These are phyloP conservation scores for Homalodisca vitripennis DNA, from an alignment of 1,140 invertebrate species.

Conservation along the genomic window DNA sequence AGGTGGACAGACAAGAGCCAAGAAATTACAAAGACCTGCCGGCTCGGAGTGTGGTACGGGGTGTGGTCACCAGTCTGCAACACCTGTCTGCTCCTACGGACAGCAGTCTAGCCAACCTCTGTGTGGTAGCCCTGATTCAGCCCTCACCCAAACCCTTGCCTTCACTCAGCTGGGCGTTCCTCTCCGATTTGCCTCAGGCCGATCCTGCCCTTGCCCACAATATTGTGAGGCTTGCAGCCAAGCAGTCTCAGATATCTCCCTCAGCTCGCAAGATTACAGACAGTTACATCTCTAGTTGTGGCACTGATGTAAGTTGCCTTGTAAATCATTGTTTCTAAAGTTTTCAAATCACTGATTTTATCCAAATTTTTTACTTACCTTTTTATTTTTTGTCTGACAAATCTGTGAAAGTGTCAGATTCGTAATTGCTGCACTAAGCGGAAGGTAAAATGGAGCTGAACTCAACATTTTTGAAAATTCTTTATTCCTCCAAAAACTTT, in stretches of 20 bases:
- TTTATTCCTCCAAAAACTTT: too few relatives aligned
- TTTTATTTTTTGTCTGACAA: too few relatives aligned
- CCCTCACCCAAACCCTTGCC: conserved; percentile 19
- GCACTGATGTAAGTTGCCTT: conserved; percentile 7
- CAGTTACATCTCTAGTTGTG: background rate
- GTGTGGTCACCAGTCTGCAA: background rate
- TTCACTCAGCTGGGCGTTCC: conserved; percentile 17
- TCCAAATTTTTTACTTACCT: too few relatives aligned
- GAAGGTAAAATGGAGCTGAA: too few relatives aligned
- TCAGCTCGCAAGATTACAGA: conserved; percentile 6
- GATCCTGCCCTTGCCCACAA: background rate
- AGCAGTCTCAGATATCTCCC: conserved; percentile 23
- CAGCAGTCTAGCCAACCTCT: background rate
- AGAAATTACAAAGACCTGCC: background rate
- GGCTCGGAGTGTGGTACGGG: background rate
- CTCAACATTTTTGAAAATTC: too few relatives aligned
- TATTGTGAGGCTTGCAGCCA: background rate
- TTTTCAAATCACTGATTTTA: too few relatives aligned
- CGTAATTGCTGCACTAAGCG: too few relatives aligned
- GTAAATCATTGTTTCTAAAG: too few relatives aligned
- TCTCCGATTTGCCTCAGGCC: background rate
- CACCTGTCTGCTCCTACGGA: background rate
- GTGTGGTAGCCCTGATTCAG: background rate
- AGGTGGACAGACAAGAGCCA: conserved; percentile 20
- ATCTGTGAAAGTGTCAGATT: too few relatives aligned